These are phyloP conservation scores for Drosophila koepferae DNA, from an alignment of 2,888 invertebrate genomes.

Conservation along the genomic window DNA sequence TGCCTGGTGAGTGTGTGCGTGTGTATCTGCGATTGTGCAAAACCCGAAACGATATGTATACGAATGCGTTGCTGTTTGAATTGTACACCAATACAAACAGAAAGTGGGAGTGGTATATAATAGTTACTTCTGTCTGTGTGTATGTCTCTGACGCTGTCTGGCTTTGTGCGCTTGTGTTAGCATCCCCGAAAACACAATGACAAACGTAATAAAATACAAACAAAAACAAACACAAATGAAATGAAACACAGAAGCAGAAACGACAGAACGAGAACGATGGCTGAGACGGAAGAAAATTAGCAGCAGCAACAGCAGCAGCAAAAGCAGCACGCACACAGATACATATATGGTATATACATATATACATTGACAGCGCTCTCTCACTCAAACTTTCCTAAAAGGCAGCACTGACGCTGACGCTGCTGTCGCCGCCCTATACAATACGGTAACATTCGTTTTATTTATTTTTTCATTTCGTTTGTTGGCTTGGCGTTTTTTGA, in stretches of 20 bases:
- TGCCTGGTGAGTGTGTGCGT: constrained; percentile 29
- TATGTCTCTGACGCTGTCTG: constrained; percentile 23
- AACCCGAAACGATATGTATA: constrained; percentile 74
- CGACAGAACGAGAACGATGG: constrained; percentile 70
- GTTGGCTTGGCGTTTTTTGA: constrained; percentile 67
- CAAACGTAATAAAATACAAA: constrained; percentile 72
- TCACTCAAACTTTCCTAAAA: constrained; percentile 43
- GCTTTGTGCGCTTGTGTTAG: constrained; percentile 45
- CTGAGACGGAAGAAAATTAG: constrained; percentile 66
- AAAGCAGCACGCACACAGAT: constrained; percentile 30
- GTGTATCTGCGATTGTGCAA: constrained; percentile 77
- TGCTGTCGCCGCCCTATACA: constrained; percentile 49
- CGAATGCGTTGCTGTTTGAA: constrained; percentile 73
- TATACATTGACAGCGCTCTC: constrained; percentile 45
- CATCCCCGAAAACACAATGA: constrained; percentile 79
- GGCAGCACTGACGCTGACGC: constrained; percentile 26
- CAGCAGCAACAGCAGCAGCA: constrained; percentile 31
- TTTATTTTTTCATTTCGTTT: constrained; percentile 81
- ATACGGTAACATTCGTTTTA: constrained; percentile 69
- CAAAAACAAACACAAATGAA: constrained; percentile 71
- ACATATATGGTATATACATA: constrained; percentile 17
- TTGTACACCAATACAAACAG: constrained; percentile 63
- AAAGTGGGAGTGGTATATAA: constrained; percentile 80
- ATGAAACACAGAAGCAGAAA: constrained; percentile 69
- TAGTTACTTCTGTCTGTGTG: constrained; percentile 49